These are phyloP conservation scores for Alloplasta piceator DNA, from an alignment of 2,888 invertebrate genomes.

Conservation along the genomic window DNA sequence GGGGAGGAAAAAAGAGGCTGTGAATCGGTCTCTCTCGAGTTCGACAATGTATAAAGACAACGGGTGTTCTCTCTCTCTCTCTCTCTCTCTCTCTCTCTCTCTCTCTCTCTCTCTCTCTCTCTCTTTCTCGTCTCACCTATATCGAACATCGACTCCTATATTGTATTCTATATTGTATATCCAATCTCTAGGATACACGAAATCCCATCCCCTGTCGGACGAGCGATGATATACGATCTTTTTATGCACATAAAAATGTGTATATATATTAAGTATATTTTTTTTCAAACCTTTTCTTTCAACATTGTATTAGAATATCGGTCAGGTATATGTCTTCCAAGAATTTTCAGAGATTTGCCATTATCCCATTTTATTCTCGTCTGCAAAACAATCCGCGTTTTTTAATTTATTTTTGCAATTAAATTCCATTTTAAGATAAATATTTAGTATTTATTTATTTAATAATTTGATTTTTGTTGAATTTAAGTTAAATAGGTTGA, in stretches of 20 bases:
- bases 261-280: slow-evolving; percentile 35
- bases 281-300: not conserved
- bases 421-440: no score
- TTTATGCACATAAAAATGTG: slow-evolving; percentile 51
- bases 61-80: slow-evolving; percentile 44
- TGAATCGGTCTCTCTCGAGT: slow-evolving; percentile 55
- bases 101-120: no score
- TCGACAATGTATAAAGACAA: slow-evolving; percentile 68
- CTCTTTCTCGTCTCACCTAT: slow-evolving; percentile 42
- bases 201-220: slow-evolving; percentile 47
- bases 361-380: not conserved
- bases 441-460: no score
- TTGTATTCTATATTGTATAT: slow-evolving; percentile 31
- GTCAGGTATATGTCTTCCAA: slow-evolving; percentile 24
- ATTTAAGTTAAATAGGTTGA: no score
- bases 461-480: no score
- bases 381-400: not conserved
- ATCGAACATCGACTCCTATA: slow-evolving; percentile 1
- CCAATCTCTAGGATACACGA: slow-evolving; percentile 47
- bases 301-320: slow-evolving; percentile 53
- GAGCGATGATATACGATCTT: slow-evolving; percentile 56
- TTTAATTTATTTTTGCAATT: not conserved
- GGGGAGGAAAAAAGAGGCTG: slow-evolving; percentile 44
- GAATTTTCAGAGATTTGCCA: slow-evolving; percentile 21
- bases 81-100: no score